Evolutionary conservation across 2,797 vertebrate genomes (phyloP).

Genomic region (Psittacula echo): DNA sequence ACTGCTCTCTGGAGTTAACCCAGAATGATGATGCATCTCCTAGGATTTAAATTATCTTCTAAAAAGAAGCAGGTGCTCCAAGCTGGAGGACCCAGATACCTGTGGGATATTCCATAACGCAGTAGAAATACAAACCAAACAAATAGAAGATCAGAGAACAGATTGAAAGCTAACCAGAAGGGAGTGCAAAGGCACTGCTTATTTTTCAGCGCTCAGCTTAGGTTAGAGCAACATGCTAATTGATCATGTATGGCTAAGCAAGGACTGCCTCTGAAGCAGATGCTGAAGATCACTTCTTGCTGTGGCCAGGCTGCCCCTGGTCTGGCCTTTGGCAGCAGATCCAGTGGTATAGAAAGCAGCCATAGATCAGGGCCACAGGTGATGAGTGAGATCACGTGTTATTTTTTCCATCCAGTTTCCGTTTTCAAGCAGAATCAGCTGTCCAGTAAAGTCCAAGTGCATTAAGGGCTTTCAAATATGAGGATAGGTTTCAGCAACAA

Average conservation of each 20-base stretch:
- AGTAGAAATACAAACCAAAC: background rate
- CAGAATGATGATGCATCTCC: background rate
- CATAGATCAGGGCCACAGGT: rapidly evolving
- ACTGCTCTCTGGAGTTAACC: background rate
- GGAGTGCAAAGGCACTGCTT: background rate
- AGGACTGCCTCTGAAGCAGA: background rate
- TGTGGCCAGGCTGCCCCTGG: background rate
- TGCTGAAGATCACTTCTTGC: background rate
- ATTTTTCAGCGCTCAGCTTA: background rate
- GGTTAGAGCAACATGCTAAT: background rate
- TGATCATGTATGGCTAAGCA: background rate
- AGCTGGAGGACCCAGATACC: background rate
- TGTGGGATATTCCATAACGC: background rate
- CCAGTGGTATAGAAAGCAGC: background rate
- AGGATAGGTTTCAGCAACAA: background rate
- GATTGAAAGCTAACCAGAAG: background rate
- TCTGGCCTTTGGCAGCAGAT: background rate
- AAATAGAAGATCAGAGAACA: background rate
- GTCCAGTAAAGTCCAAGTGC: background rate
- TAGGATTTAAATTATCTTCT: background rate
- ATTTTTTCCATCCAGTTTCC: background rate
- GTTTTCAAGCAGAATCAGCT: background rate
- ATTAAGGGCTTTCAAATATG: background rate
- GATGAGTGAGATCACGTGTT: rapidly evolving
- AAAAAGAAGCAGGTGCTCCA: background rate